Conservation (phyloP, 2,113 vertebrate species). For the Podilymbus podiceps region DNA sequence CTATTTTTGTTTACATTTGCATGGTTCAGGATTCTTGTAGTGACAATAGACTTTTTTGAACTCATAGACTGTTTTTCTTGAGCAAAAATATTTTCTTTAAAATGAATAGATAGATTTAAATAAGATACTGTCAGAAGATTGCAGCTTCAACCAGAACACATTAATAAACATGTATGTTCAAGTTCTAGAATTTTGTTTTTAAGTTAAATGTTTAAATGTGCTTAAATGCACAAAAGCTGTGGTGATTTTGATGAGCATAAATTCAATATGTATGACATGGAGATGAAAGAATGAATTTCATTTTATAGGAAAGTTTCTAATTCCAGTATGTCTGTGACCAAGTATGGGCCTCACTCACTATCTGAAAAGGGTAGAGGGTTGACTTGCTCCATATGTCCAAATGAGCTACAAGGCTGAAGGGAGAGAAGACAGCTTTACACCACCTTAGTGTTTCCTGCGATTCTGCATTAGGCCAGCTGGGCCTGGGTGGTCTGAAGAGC, state of each 20-base stretch:
- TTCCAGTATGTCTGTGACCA: slow-evolving; percentile 23
- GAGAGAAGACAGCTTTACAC: not conserved
- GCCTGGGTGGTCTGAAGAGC: slow-evolving; percentile 36
- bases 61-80: not conserved
- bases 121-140: not conserved
- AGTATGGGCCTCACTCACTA: not conserved
- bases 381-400: not conserved
- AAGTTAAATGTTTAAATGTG: not conserved
- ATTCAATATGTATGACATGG: not conserved
- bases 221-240: not conserved
- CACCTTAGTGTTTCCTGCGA: not conserved
- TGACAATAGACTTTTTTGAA: not conserved
- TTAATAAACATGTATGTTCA: fast-evolving
- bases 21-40: not conserved
- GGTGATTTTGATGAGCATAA: not conserved
- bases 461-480: slow-evolving; percentile 1
- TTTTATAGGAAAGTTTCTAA: slow-evolving; percentile 29
- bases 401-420: not conserved
- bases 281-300: slow-evolving; percentile 12
- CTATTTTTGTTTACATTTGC: not conserved
- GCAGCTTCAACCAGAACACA: not conserved
- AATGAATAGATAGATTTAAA: not conserved
- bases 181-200: not conserved
- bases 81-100: not conserved
- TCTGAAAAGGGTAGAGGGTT: not conserved